Evolutionary conservation across 2,888 invertebrate genomes (phyloP).

Genomic region (Dryobota labecula): DNA sequence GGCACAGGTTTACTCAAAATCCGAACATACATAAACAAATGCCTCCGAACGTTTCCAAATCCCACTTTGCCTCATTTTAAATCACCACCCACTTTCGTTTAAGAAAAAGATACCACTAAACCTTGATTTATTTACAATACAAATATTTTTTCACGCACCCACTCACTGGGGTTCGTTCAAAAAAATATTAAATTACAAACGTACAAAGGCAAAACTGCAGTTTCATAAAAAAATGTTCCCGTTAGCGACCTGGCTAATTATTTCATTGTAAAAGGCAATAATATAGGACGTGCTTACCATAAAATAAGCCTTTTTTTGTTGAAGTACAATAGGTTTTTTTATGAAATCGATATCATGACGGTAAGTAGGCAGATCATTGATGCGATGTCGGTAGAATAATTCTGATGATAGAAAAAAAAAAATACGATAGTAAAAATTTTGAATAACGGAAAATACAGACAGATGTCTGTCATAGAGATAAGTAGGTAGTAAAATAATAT

Average conservation of each 20-base stretch:
- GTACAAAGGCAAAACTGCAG: slow-evolving; percentile 82
- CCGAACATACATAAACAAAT: not conserved
- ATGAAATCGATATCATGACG: slow-evolving; percentile 82
- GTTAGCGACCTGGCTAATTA: slow-evolving; percentile 88
- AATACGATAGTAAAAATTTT: slow-evolving; percentile 40
- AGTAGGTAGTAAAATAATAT: slow-evolving; percentile 5
- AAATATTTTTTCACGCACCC: slow-evolving; percentile 77
- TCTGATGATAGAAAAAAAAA: slow-evolving; percentile 50
- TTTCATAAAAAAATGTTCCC: slow-evolving; percentile 83
- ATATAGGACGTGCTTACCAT: slow-evolving; percentile 84
- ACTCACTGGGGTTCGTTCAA: slow-evolving; percentile 75
- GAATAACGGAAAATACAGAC: slow-evolving; percentile 39
- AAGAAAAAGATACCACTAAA: slow-evolving; percentile 67
- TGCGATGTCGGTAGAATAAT: slow-evolving; percentile 63
- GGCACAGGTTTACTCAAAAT: not conserved
- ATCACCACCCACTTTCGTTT: slow-evolving; percentile 51
- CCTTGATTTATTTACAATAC: slow-evolving; percentile 76
- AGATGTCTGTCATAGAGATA: slow-evolving; percentile 39
- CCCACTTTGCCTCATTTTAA: slow-evolving; percentile 10
- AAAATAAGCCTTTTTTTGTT: slow-evolving; percentile 88
- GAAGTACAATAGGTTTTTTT: slow-evolving; percentile 83
- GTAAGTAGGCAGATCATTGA: slow-evolving; percentile 80
- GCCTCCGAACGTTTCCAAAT: not conserved
- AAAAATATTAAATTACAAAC: slow-evolving; percentile 89
- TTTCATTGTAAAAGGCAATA: slow-evolving; percentile 86